phyloP scores from a whole-genome alignment of 2,888 invertebrate species.

The Ypsolopha sequella region DNA sequence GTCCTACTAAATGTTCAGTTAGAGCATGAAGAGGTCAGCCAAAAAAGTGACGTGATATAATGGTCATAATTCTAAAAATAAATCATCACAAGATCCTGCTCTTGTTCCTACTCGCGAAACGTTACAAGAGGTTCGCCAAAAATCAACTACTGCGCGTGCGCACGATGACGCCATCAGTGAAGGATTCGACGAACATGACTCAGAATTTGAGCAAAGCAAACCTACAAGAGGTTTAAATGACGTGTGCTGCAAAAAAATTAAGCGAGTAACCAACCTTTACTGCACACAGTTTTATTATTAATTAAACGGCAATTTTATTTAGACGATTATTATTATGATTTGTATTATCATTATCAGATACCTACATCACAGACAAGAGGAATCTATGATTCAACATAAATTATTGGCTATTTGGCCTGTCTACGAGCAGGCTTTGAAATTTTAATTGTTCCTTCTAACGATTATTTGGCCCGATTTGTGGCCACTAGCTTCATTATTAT shows the following conservation, averaged over 20 bases:
- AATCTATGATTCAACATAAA: no score
- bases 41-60: no score
- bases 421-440: neutral
- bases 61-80: no score
- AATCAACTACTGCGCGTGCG: slow-evolving; percentile 29
- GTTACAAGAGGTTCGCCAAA: slow-evolving; percentile 9
- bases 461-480: slow-evolving; percentile 9
- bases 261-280: neutral
- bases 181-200: slow-evolving; percentile 47
- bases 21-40: no score
- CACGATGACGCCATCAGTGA: slow-evolving; percentile 41
- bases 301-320: neutral
- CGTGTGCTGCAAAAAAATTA: slow-evolving; percentile 8
- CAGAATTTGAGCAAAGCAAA: slow-evolving; percentile 19
- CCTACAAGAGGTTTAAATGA: slow-evolving; percentile 19
- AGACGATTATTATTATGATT: no score
- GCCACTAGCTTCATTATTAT: slow-evolving; percentile 43
- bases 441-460: neutral
- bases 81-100: neutral
- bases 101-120: neutral
- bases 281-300: neutral
- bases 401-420: neutral
- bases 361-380: no score
- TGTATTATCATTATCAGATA: no score
- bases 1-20: no score